Percentiles rank a stretch among this genome's conserved stretches.
These are phyloP conservation scores for Motacilla alba DNA, from an alignment of 2,113 vertebrate genomes.

Conservation along the genomic window DNA sequence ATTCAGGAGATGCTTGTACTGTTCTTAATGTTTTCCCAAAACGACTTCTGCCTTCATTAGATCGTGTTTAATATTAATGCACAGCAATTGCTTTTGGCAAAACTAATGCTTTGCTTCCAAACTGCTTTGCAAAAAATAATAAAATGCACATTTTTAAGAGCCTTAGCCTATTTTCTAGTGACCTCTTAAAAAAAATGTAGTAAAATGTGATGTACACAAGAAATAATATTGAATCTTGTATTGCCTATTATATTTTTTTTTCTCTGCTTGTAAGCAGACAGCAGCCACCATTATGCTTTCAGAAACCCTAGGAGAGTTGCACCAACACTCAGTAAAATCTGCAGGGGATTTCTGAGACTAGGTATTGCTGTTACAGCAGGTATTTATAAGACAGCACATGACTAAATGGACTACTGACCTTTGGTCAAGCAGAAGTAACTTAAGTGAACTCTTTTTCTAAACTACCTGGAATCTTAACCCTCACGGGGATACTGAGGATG, in stretches of 20 bases:
- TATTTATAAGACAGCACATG: background rate
- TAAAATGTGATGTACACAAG: background rate
- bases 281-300: conserved; percentile 13
- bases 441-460: background rate
- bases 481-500: background rate
- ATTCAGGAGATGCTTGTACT: conserved; percentile 57
- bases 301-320: conserved; percentile 24
- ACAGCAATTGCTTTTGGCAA: conserved; percentile 69
- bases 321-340: background rate
- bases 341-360: background rate
- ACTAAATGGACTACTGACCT: background rate
- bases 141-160: background rate
- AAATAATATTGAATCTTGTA: conserved; percentile 32
- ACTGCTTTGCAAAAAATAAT: conserved; percentile 25
- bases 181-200: background rate
- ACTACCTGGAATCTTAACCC: background rate
- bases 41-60: conserved; percentile 67
- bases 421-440: background rate
- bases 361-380: background rate
- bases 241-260: background rate
- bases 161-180: conserved; percentile 14
- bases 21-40: conserved; percentile 66
- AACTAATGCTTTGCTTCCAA: conserved; percentile 42
- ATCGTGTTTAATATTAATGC: conserved; percentile 70
- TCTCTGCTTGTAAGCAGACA: background rate